These are phyloP conservation scores for Pseudonaja textilis DNA, from an alignment of 2,113 vertebrate genomes.

Conservation along the genomic window DNA sequence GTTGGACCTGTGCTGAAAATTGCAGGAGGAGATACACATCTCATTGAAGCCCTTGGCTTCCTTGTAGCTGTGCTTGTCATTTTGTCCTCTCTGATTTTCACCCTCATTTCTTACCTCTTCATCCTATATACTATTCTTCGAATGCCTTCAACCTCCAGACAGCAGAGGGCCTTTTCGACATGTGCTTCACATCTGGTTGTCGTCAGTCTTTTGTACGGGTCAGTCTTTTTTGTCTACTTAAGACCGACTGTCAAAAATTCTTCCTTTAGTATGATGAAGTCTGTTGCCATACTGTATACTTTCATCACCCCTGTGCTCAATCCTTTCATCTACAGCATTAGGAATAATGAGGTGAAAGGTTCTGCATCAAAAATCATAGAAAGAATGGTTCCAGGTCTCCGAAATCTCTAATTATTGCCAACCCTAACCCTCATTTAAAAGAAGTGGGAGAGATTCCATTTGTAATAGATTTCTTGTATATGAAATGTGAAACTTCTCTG, in stretches of 20 bases:
- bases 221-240: not conserved
- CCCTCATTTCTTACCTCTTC: not conserved
- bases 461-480: not conserved
- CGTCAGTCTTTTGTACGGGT: not conserved
- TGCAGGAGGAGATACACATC: not conserved
- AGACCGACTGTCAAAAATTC: not conserved
- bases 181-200: not conserved
- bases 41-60: slow-evolving; percentile 26
- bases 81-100: not conserved
- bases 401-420: not conserved
- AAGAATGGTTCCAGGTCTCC: not conserved
- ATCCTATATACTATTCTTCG: not conserved
- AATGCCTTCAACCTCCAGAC: not conserved
- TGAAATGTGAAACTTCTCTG: not conserved
- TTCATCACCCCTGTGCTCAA: slow-evolving; percentile 17
- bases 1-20: slow-evolving; percentile 27
- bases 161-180: not conserved
- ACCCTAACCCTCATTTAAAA: not conserved
- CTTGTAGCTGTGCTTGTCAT: slow-evolving; percentile 22
- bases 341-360: not conserved
- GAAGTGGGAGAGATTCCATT: not conserved
- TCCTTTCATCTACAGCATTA: slow-evolving; percentile 47
- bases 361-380: not conserved
- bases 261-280: not conserved
- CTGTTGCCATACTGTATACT: not conserved